Evolutionary conservation across 2,888 invertebrate genomes (phyloP).

Genomic region (Drosophila pseudotakahashii): DNA sequence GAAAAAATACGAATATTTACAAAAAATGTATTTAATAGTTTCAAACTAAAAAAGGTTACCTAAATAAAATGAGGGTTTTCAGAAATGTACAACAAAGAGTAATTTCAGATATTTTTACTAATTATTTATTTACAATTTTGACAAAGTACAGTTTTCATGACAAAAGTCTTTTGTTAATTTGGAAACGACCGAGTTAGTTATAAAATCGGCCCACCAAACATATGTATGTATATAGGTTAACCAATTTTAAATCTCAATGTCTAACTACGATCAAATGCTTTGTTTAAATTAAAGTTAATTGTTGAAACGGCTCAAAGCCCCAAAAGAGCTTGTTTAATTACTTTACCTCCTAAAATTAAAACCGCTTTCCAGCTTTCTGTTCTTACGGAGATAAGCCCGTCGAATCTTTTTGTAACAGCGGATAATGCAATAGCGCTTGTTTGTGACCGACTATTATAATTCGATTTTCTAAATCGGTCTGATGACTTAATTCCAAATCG

Average conservation of each 20-base stretch:
- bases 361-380: not conserved
- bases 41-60: not conserved
- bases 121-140: not conserved
- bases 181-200: not conserved
- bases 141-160: not conserved
- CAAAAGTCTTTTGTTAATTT: not conserved
- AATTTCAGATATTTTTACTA: not conserved
- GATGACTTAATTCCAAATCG: conserved; percentile 53
- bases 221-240: conserved; percentile 12
- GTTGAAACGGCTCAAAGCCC: conserved; percentile 7
- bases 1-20: not conserved
- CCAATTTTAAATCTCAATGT: conserved; percentile 33
- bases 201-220: conserved; percentile 10
- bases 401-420: not conserved
- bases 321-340: not conserved
- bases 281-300: conserved; percentile 25
- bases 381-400: too few relatives aligned
- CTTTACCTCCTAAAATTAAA: not conserved
- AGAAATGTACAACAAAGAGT: not conserved
- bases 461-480: conserved; percentile 58
- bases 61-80: not conserved
- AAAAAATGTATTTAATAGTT: not conserved
- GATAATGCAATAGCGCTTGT: conserved; percentile 2
- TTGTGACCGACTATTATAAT: conserved; percentile 47
- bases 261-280: conserved; percentile 35